phyloP scores from a whole-genome alignment of 2,113 vertebrate species.

The Gavia stellata region DNA sequence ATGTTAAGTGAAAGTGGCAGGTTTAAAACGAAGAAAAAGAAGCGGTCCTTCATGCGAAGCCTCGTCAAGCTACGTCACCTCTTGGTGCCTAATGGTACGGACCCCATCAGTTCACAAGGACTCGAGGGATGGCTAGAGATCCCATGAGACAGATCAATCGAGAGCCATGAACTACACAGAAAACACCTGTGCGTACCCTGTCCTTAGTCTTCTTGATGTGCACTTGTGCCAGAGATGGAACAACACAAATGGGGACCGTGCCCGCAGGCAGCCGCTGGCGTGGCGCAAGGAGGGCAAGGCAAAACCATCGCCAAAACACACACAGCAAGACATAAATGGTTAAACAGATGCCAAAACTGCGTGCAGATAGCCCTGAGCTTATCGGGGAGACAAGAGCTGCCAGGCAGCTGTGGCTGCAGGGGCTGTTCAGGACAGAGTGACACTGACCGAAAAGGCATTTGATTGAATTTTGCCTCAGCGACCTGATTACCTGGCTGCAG shows the following conservation, averaged over 20 bases:
- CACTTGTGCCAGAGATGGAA: neutral
- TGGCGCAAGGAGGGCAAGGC: too few species aligned
- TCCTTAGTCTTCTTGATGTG: too few species aligned
- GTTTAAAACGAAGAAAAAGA: neutral
- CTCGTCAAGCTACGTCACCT: fast-evolving
- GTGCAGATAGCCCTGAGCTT: neutral
- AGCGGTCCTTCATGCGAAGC: neutral
- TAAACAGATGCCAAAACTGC: neutral
- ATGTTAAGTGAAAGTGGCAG: neutral
- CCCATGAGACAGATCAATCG: neutral
- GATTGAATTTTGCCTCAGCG: neutral
- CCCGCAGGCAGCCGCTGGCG: too few species aligned
- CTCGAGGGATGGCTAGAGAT: too few species aligned
- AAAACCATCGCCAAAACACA: neutral
- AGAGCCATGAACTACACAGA: neutral
- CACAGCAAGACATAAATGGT: neutral
- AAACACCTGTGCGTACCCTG: too few species aligned
- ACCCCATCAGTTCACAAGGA: neutral
- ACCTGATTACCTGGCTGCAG: neutral
- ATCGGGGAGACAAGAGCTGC: neutral
- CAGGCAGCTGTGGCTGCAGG: neutral
- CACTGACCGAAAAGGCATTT: neutral
- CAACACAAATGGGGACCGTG: fast-evolving
- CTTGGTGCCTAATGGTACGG: neutral
- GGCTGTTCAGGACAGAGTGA: neutral